A percentile compares a stretch with the other conserved stretches of the same genome.
Evolutionary conservation across 2,113 vertebrate species (phyloP).

Genomic region (Tretioscincus oriximinensis): DNA sequence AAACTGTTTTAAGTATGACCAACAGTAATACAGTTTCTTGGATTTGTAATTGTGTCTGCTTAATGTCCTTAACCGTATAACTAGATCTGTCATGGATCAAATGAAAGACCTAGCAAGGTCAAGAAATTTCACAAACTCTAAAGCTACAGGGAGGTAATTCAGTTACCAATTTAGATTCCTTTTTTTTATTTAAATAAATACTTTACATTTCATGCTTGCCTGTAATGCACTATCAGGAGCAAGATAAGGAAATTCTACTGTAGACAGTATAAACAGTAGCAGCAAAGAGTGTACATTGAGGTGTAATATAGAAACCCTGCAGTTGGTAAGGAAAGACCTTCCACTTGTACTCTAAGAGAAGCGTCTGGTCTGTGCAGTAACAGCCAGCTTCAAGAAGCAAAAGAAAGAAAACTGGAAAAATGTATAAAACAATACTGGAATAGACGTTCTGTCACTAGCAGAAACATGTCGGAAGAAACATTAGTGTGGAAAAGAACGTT

Average conservation of each 20-base stretch:
- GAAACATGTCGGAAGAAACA: slow-evolving; percentile 67
- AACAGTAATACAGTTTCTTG: slow-evolving; percentile 80
- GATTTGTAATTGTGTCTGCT: slow-evolving; percentile 77
- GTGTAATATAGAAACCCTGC: slow-evolving; percentile 84
- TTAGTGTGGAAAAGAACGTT: slow-evolving; percentile 73
- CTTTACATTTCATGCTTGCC: slow-evolving; percentile 96
- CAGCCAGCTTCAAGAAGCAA: slow-evolving; percentile 75
- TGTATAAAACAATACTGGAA: slow-evolving; percentile 63
- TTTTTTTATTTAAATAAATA: slow-evolving; percentile 95
- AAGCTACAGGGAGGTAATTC: slow-evolving; percentile 89
- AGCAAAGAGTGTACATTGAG: slow-evolving; percentile 87
- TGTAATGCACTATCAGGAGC: slow-evolving; percentile 89
- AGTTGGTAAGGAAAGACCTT: slow-evolving; percentile 79
- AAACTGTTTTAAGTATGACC: slow-evolving; percentile 79
- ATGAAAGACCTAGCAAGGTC: slow-evolving; percentile 86
- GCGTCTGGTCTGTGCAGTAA: slow-evolving; percentile 75
- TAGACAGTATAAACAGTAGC: slow-evolving; percentile 91
- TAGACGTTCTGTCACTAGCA: slow-evolving; percentile 60
- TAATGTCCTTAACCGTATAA: slow-evolving; percentile 82
- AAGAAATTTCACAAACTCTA: slow-evolving; percentile 88
- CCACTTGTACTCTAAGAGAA: slow-evolving; percentile 73
- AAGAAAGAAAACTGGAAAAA: slow-evolving; percentile 53
- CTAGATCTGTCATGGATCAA: slow-evolving; percentile 81
- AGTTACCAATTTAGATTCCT: slow-evolving; percentile 82
- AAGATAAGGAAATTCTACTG: slow-evolving; percentile 83